Evolutionary conservation across 2,113 vertebrate genomes (phyloP), one percentile per base, ranked within the genome.

Genomic region (Nibea coibor): DNA sequence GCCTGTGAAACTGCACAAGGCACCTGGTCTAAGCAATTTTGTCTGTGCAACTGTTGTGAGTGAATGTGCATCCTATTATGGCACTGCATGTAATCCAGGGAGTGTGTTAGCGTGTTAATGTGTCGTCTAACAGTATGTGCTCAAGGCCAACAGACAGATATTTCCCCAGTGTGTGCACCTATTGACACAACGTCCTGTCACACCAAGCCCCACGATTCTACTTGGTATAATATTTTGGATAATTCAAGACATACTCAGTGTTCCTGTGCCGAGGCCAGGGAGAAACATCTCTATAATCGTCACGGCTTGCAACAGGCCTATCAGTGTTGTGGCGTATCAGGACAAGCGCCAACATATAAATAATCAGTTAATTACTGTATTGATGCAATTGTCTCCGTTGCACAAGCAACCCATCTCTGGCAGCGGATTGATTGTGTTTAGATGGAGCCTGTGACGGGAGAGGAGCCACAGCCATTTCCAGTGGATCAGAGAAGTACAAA

Each of bases 401-500:
- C 66, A 69, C 50, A 70, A 75, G 79, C 86, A 84, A 81, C 70
- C 64, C 71, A 20, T 84, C 28, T 83, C 80, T 81, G 83, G 72
- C 70, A 93, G 61, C 74, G 16, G 80, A 61, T 50, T 79, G 74
- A 74, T 69, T 71, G 75, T 91, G 79, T 92, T 91, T 82, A 83
- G 72, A 85, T 50, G 22, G 48, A 71, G 82, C 65, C 4, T 1
- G 75, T 85, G 90, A 89, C 78, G 73, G 74, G 28, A 45, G 72
- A 72, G 75, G 79, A 61, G 69, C 80, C 87, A 87, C 86, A 84
- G 91, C 94, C 90, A 89, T 96, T 96, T 96, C 94, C 93, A 94
- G 92, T 95, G 94, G 94, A 94, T 94, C 93, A 90, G 93, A 88
- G 86, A 96, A 96, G 94, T 95, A 96, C 94, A 94, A 96, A 95